Evolutionary conservation across 2,113 vertebrate species (phyloP).

Genomic region (Brachirus orientalis): DNA sequence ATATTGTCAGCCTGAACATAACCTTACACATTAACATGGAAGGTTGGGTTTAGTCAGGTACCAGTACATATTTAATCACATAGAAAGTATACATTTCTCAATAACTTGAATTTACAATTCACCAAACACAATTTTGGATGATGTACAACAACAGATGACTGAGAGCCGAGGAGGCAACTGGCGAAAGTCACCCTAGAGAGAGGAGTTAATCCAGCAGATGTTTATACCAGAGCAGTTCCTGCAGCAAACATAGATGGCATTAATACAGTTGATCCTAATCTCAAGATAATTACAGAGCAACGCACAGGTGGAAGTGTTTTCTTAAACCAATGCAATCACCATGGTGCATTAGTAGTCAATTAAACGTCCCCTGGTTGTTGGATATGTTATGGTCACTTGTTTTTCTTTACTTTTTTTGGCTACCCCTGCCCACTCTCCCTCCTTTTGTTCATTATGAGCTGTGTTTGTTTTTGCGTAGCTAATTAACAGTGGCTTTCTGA

Average conservation of each 20-base stretch:
- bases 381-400: neutral
- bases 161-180: neutral
- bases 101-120: too few species aligned
- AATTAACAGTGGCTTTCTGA: neutral
- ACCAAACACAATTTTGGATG: neutral
- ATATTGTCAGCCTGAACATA: too few species aligned
- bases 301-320: slow-evolving; percentile 8
- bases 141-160: neutral
- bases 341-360: slow-evolving; percentile 12
- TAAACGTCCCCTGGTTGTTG: neutral
- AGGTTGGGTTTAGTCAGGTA: too few species aligned
- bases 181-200: neutral
- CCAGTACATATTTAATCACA: too few species aligned
- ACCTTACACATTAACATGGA: too few species aligned
- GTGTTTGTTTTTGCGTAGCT: neutral
- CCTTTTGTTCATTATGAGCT: slow-evolving; percentile 15
- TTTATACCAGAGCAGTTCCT: neutral
- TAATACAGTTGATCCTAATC: slow-evolving; percentile 8
- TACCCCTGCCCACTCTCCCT: neutral
- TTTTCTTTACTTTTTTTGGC: neutral
- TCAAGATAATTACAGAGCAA: slow-evolving; percentile 7
- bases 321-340: slow-evolving; percentile 12
- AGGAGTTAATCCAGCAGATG: neutral
- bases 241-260: neutral
- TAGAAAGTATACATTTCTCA: too few species aligned